Evolutionary conservation across 2,797 vertebrate species (phyloP).

Genomic region (Heterohyrax brucei): DNA sequence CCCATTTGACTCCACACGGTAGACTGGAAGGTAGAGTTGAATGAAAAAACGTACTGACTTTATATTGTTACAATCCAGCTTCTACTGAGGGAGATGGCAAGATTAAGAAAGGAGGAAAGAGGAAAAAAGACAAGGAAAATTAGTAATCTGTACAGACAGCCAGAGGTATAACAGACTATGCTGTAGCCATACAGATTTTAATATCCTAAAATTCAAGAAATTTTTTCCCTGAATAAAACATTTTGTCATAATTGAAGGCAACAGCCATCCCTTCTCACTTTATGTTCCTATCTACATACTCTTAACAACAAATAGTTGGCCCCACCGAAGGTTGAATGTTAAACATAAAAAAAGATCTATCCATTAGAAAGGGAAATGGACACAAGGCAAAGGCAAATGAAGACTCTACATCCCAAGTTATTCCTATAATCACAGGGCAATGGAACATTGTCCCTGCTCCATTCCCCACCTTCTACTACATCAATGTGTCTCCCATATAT

Average conservation of each 20-base stretch:
- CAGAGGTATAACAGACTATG: background rate
- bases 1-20: background rate
- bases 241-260: background rate
- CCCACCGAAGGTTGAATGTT: background rate
- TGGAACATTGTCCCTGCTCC: too few relatives aligned
- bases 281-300: background rate
- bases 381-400: background rate
- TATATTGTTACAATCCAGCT: background rate
- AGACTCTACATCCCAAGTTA: background rate
- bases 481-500: too few relatives aligned
- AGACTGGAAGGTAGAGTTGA: background rate
- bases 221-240: background rate
- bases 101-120: background rate
- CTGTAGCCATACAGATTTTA: background rate
- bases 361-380: background rate
- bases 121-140: background rate
- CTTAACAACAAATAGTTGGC: background rate
- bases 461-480: too few relatives aligned
- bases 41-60: background rate
- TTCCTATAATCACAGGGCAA: too few relatives aligned
- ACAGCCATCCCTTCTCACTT: background rate
- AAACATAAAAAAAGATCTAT: background rate
- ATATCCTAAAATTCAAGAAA: background rate
- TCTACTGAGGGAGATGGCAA: background rate
- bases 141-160: background rate